Evolutionary conservation across 2,888 invertebrate genomes (phyloP), one percentile per base, ranked within the genome.

Genomic region (Drosophila crucigera): DNA sequence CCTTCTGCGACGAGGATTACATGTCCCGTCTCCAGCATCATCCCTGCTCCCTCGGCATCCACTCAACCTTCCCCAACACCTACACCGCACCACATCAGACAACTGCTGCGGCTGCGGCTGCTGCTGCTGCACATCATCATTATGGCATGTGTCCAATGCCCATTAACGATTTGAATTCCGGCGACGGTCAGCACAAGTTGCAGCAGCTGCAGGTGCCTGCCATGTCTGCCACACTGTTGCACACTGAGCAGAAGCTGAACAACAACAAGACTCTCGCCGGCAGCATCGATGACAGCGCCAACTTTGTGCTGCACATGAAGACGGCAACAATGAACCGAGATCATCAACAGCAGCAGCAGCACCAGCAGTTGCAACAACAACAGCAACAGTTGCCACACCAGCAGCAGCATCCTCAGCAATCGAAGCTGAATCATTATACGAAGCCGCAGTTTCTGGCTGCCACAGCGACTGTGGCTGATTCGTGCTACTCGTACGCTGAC

Each of bases 1-100:
- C 97, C 4, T 97, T 97, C 92, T 97, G 97, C 73, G 97, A 97
- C 86, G 97, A 97, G 92, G 97, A 97, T 92, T 97, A 97, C 94
- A 91, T 94, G 91, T 91, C 94, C n/a, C 93, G 93, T 0, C 93
- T 93, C 70, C 94, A 93, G 59, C 93, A 93, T 68, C 92, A 93
- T 79, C 93, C 94, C 63, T 93, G 93, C 80, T 92, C 92, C 16
- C 73, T 93, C 78, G 93, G 94, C 76, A 92, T 93, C 19, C 92
- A 93, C 65, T 91, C 93, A 4, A 92, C 93, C n/a, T 92, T 92
- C 73, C 91, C 93, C 55, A 92, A 92, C 67, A 91, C 91, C 31
- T 92, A 91, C 68, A 93, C 93, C n/a, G 91, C 92, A 0, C 91
- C 92, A 16, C 94, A 94, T 66, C 94, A 94, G 61, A 93, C 93